phyloP scores from a whole-genome alignment of 2,113 vertebrate species.

The Typhlomys cinereus region DNA sequence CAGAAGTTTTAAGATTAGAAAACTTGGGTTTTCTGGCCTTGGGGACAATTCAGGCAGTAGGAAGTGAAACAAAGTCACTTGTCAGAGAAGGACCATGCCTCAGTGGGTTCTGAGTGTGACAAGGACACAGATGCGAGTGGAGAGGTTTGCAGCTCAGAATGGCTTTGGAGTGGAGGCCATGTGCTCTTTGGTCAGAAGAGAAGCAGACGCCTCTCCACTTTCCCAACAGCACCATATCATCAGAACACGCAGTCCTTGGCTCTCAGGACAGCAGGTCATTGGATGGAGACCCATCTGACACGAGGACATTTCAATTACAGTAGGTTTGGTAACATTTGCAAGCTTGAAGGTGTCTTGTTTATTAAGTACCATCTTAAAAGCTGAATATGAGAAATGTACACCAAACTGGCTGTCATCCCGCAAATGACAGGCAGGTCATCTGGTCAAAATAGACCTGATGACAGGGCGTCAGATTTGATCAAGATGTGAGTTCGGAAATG shows the following conservation, averaged over 20 bases:
- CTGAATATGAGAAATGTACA: background rate
- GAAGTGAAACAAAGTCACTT: background rate
- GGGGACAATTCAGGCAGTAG: background rate
- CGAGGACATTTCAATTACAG: background rate
- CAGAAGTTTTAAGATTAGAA: background rate
- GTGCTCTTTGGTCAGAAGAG: background rate
- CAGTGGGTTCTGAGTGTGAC: background rate
- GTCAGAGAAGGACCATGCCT: background rate
- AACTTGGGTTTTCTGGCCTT: background rate
- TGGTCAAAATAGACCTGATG: constrained; percentile 64
- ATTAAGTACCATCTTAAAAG: background rate
- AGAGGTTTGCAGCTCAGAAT: background rate
- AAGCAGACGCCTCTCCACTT: background rate
- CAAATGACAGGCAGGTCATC: background rate
- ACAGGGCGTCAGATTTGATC: constrained; percentile 24
- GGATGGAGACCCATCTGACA: background rate
- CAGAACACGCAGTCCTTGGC: background rate
- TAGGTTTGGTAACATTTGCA: background rate
- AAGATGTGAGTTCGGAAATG: background rate
- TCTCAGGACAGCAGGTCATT: background rate
- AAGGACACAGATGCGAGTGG: background rate
- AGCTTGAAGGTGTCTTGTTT: background rate
- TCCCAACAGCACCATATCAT: background rate
- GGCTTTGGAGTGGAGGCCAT: background rate
- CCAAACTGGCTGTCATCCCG: constrained; percentile 18